Evolutionary conservation across 2,113 vertebrate genomes (phyloP), one percentile per base, ranked within the genome.

Genomic region (Addax nasomaculatus): DNA sequence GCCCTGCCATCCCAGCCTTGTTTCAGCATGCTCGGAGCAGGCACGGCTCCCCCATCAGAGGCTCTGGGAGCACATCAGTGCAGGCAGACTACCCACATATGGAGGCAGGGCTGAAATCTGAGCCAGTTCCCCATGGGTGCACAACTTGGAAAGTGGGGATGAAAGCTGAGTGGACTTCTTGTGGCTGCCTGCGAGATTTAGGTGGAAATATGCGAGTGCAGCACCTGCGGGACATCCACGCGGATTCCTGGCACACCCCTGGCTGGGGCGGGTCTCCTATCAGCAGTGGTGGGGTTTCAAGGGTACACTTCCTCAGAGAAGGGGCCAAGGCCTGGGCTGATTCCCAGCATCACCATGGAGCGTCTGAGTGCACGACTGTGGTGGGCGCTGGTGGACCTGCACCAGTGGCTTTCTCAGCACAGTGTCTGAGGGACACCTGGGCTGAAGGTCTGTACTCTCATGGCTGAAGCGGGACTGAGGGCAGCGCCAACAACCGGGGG

Each of bases 401-500:
- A 3, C 30, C 79, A 51, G 2, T 0, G 10, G 79, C 30, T 7
- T 13, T 13, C 47, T 51, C 45, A 49, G 79, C 29, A 51, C 79
- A 23, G 79, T 0, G 6, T 33, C 30, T 4, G 30, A 23, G 5
- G 17, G 29, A 23, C 47, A 4, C 4, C 9, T 11, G 10, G 47
- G 47, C 17, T 4, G 30, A 51, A 23, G 30, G 45, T 47, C 78
- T 19, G 47, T 7, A 16, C 23, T n/a, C 30, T 23, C 47, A 51
- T 0, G 10, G 47, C 47, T 51, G 47, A 81, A 81, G 47, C 0
- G 29, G 29, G 29, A 25, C 13, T 9, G 73, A 78, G 25, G 14
- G 45, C 17, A n/a, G 17, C 0, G 6, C 17, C 45, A 23, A 12
- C 29, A 33, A 21, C 29, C 10, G 9, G 3, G 45, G 0, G 11